Evolutionary conservation across 1,140 invertebrate genomes (phyloP).

Genomic region (Ips nitidus): DNA sequence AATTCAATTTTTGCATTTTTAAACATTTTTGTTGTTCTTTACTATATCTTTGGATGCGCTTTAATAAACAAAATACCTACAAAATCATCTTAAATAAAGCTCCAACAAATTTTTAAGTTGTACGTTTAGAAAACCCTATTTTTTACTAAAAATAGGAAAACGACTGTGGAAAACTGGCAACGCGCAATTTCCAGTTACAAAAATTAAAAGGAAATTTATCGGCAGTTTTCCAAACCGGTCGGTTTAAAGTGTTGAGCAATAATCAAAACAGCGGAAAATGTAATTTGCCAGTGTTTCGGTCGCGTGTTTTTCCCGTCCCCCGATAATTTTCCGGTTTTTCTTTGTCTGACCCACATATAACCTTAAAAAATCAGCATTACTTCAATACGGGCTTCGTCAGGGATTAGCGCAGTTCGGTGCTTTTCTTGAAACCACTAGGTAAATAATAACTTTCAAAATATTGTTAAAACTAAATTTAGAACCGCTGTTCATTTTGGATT

Average conservation of each 20-base stretch:
- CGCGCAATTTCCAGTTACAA: constrained; percentile 17
- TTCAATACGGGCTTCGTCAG: not conserved
- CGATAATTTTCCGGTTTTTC: constrained; percentile 15
- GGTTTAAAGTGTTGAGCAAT: constrained; percentile 12
- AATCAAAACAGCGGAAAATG: constrained; percentile 15
- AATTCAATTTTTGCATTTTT: too few relatives aligned
- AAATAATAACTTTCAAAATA: constrained; percentile 8
- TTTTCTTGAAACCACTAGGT: not conserved
- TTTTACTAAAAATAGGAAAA: not conserved
- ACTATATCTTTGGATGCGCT: too few relatives aligned
- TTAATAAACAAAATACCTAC: too few relatives aligned
- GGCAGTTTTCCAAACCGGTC: constrained; percentile 32
- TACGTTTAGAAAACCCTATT: too few relatives aligned
- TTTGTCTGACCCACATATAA: constrained; percentile 32
- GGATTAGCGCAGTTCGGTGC: not conserved
- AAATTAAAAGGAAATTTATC: constrained; percentile 25
- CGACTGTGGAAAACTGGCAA: constrained; percentile 22
- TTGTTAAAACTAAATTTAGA: constrained; percentile 15
- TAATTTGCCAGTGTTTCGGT: constrained; percentile 15
- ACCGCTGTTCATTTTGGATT: not conserved
- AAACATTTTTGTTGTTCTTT: too few relatives aligned
- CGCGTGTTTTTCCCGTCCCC: constrained; percentile 12
- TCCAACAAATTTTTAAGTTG: too few relatives aligned
- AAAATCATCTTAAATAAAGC: too few relatives aligned
- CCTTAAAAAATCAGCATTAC: constrained; percentile 5